Percentiles rank a stretch among this genome's conserved stretches.
phyloP scores from a whole-genome alignment of 2,113 vertebrate species.

The Cepphus grylle region DNA sequence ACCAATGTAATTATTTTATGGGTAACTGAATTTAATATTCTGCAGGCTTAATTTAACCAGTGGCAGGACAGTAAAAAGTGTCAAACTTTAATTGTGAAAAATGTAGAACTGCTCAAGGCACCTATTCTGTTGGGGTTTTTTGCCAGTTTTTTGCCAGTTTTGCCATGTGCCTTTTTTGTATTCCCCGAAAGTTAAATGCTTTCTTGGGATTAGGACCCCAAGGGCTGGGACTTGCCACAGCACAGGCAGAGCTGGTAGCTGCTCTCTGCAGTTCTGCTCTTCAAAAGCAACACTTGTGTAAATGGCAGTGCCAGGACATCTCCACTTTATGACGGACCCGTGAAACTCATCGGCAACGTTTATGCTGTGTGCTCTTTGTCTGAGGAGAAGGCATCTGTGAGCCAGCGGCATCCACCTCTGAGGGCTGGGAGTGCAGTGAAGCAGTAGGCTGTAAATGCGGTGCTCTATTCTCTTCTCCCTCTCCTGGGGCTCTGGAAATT shows the following conservation, averaged over 20 bases:
- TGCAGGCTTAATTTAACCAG: slow-evolving; percentile 56
- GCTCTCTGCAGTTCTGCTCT: background rate
- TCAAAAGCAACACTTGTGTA: background rate
- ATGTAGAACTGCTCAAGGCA: background rate
- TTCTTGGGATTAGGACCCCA: background rate
- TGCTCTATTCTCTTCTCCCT: background rate
- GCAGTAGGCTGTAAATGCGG: background rate
- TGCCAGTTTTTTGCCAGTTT: background rate
- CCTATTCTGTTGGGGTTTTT: background rate
- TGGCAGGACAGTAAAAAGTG: slow-evolving; percentile 34
- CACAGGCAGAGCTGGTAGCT: background rate
- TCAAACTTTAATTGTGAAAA: slow-evolving; percentile 40
- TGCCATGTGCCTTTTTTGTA: background rate
- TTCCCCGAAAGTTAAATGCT: background rate
- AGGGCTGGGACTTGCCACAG: background rate
- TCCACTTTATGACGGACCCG: accelerated
- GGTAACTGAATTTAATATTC: slow-evolving; percentile 59
- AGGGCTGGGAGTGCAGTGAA: background rate
- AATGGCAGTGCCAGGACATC: background rate
- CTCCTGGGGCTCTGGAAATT: background rate
- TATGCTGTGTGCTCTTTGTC: background rate
- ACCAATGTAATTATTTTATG: slow-evolving; percentile 47
- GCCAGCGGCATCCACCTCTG: background rate
- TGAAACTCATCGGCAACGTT: background rate
- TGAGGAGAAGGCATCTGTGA: background rate